Percentiles rank a stretch among this genome's conserved stretches.
phyloP scores from a whole-genome alignment of 2,113 vertebrate species.

The Equus przewalskii region DNA sequence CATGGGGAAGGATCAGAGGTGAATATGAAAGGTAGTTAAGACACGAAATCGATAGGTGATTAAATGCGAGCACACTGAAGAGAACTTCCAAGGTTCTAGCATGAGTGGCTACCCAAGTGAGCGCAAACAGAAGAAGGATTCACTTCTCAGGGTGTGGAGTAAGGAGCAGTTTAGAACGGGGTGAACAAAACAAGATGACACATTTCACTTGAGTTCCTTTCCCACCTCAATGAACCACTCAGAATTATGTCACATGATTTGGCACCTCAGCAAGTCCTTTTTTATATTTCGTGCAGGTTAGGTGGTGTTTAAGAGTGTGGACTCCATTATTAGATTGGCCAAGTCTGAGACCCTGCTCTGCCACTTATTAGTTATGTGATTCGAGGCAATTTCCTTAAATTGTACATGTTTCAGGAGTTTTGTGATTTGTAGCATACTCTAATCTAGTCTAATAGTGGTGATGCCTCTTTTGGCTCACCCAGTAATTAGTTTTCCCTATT shows the following conservation, averaged over 20 bases:
- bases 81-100: neutral
- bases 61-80: neutral
- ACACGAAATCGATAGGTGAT: neutral
- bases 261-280: neutral
- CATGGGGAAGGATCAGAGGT: neutral
- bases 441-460: neutral
- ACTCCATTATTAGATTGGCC: neutral
- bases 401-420: conserved; percentile 30
- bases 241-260: neutral
- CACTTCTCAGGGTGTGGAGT: neutral
- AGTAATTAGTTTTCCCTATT: neutral
- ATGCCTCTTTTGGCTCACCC: neutral
- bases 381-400: conserved; percentile 54
- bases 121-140: neutral
- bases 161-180: neutral
- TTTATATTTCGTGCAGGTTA: neutral
- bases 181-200: neutral
- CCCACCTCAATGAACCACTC: neutral
- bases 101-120: neutral
- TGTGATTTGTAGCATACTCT: neutral
- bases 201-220: neutral
- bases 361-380: neutral
- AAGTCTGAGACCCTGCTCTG: conserved; percentile 31
- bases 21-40: neutral
- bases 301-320: neutral